Evolutionary conservation across 2,113 vertebrate species (phyloP), one percentile per base, ranked within the genome.

Genomic region (Halichoeres trimaculatus): DNA sequence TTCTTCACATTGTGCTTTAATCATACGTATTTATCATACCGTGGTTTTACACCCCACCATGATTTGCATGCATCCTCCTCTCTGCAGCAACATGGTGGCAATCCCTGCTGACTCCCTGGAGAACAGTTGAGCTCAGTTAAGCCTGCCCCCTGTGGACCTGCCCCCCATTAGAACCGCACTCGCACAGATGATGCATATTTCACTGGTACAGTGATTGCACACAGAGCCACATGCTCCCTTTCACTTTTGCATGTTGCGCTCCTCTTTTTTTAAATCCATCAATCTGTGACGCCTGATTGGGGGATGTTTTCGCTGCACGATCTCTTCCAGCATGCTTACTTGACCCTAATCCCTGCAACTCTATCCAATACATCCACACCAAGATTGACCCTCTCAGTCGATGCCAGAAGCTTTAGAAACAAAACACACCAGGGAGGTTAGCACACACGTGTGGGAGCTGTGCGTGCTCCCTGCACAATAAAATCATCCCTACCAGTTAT

Each of bases 261-360:
- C 10, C 16, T 41, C 22, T 34, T 10, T 20, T 41, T 34, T 22
- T 10, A 8, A 48, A 23, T 53, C 23, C 41, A 10, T 47, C 50
- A 8, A 51, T 69, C 38, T 26, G 14, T 26, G 8, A 23, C 30
- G 8, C 69, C 48, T 35, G 47, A 53, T 56, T 53, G 20, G 30
- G 70, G 7, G 1, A 43, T 55, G 12, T 70, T 53, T 55, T 13
- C 8, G 24, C 52, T 53, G 30, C n/a, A 11, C 35, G 23, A 12
- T 55, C 50, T 62, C 26, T 34, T 72, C 61, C 20, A 14, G 38
- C 60, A 22, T 8, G 1, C 58, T 66, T 23, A 61, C 74, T 75
- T 83, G 76, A 86, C 80, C 85, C 70, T 84, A 88, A 89, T 90
- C 88, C 71, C 19, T 12, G 26, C 66, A 69, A 64, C 57, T 68